Conservation (phyloP, 2,888 invertebrate genomes). For the Craniophora ligustri region DNA sequence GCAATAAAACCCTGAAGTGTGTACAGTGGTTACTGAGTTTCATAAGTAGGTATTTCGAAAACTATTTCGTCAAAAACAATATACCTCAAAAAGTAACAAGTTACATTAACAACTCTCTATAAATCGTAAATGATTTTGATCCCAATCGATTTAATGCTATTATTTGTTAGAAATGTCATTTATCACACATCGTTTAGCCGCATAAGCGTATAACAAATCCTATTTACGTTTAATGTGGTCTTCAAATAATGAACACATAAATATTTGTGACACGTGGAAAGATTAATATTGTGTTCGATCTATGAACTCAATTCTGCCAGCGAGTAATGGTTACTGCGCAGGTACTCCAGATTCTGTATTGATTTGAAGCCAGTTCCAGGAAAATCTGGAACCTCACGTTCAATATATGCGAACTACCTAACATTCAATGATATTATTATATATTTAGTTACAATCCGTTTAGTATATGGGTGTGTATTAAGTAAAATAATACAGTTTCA, state of each 20-base stretch:
- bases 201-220: background rate
- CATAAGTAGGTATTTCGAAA: background rate
- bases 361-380: slow-evolving; percentile 35
- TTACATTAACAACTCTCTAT: background rate
- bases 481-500: background rate
- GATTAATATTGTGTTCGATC: slow-evolving; percentile 14
- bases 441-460: too few relatives aligned
- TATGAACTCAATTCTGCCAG: background rate
- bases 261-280: background rate
- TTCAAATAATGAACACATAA: slow-evolving; percentile 6
- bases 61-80: too few relatives aligned
- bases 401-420: slow-evolving; percentile 1
- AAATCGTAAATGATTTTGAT: background rate
- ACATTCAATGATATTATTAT: too few relatives aligned
- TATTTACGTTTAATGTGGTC: slow-evolving; percentile 1
- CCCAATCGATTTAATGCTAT: background rate
- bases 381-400: slow-evolving; percentile 16
- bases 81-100: background rate
- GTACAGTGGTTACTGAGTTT: too few relatives aligned
- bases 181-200: background rate
- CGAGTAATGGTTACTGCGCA: slow-evolving; percentile 1
- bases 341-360: slow-evolving; percentile 21
- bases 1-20: too few relatives aligned
- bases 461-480: slow-evolving; percentile 6
- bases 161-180: background rate